Evolutionary conservation across 2,113 vertebrate genomes (phyloP).

Genomic region (Grantiella picta): DNA sequence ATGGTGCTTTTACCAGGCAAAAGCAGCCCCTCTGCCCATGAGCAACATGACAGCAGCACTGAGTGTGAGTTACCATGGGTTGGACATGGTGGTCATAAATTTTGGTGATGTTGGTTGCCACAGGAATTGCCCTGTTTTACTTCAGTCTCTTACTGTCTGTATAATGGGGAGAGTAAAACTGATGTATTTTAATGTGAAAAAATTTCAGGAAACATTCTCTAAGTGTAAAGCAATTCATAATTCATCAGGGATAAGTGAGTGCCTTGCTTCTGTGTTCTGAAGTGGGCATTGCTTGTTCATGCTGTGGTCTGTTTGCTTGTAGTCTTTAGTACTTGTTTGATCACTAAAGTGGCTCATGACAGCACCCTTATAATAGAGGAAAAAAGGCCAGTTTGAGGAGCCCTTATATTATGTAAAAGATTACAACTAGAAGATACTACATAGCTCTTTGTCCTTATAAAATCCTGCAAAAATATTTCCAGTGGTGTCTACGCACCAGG

Average conservation of each 20-base stretch:
- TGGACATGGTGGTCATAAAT: neutral
- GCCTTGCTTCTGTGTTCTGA: slow-evolving; percentile 28
- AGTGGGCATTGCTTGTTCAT: slow-evolving; percentile 27
- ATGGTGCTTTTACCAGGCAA: neutral
- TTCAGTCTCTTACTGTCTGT: neutral
- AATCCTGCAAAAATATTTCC: neutral
- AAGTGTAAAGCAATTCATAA: slow-evolving; percentile 21
- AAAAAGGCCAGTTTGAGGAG: slow-evolving; percentile 2
- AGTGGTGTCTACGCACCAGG: rapidly evolving
- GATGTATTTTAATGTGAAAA: neutral
- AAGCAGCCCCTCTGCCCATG: neutral
- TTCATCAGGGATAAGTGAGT: slow-evolving; percentile 18
- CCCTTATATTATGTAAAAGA: neutral
- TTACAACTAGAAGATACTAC: neutral
- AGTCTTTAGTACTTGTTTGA: slow-evolving; percentile 38
- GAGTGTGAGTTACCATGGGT: neutral
- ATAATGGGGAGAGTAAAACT: neutral
- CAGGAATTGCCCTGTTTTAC: neutral
- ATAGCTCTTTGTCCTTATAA: neutral
- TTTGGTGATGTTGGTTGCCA: neutral
- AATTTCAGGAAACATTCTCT: neutral
- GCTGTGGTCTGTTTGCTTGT: slow-evolving; percentile 29
- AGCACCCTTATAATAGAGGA: neutral
- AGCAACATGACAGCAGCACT: neutral
- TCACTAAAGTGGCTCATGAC: slow-evolving; percentile 16